These are phyloP conservation scores for Prunella himalayana DNA, from an alignment of 2,113 vertebrate species.

Conservation along the genomic window DNA sequence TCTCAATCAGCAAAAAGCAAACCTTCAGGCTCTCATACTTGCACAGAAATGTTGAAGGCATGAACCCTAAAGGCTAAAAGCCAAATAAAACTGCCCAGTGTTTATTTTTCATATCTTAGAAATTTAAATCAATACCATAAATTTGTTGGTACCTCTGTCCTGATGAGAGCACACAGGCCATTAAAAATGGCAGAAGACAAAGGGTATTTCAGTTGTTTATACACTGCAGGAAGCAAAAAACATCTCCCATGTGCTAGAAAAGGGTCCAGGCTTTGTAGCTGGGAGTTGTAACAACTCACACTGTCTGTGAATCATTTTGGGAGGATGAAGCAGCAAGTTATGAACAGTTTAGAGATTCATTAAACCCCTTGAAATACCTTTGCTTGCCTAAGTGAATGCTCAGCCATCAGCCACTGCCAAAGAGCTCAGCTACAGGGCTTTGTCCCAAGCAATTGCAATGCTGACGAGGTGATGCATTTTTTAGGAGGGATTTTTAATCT, in stretches of 20 bases:
- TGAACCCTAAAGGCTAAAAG: not conserved
- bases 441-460: fast-evolving
- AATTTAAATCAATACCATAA: not conserved
- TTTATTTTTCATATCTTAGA: not conserved
- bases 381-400: not conserved
- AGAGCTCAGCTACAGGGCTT: not conserved
- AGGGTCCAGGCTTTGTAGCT: not conserved
- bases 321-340: not conserved
- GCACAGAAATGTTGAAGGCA: not conserved
- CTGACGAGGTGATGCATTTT: not conserved
- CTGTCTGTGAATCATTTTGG: not conserved
- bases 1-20: not conserved
- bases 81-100: not conserved
- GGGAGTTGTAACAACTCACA: not conserved
- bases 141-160: not conserved
- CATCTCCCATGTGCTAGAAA: fast-evolving
- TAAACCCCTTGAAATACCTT: not conserved
- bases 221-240: not conserved
- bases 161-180: fast-evolving
- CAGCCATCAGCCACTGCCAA: not conserved
- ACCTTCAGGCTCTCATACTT: not conserved
- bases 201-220: not conserved
- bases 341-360: not conserved
- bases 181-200: not conserved
- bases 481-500: not conserved